Percentiles rank a stretch among this genome's conserved stretches.
Conservation (phyloP, 2,113 vertebrate genomes). For the Ifrita kowaldi region DNA sequence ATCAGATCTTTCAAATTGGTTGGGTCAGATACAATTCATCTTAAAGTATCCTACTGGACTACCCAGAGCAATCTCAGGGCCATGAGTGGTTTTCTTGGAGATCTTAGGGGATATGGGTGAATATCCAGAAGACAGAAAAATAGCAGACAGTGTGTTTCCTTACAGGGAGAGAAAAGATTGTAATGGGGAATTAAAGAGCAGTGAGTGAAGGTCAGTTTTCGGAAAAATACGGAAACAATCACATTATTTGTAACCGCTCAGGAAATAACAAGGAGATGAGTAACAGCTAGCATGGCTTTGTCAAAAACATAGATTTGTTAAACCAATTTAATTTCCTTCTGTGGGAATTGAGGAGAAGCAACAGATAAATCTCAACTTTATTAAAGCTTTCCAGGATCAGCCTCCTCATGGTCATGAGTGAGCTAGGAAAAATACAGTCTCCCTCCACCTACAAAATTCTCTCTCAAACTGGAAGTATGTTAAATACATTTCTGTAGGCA, state of each 20-base stretch:
- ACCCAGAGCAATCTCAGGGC: background rate
- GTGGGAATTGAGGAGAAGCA: slow-evolving; percentile 6
- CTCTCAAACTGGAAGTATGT: background rate
- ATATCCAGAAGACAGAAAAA: background rate
- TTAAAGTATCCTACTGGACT: background rate
- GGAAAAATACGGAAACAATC: slow-evolving; percentile 57
- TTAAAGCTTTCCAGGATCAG: slow-evolving; percentile 34
- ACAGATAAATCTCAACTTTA: slow-evolving; percentile 45
- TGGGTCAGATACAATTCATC: background rate
- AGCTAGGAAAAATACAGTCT: background rate
- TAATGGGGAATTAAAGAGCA: slow-evolving; percentile 19
- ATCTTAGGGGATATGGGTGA: background rate
- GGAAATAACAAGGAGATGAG: slow-evolving; percentile 67
- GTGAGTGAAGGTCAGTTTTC: slow-evolving; percentile 51
- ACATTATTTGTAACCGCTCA: slow-evolving; percentile 61
- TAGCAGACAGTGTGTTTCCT: background rate
- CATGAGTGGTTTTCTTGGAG: background rate
- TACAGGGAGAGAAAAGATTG: background rate
- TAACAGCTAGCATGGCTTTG: slow-evolving; percentile 52
- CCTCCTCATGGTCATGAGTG: background rate
- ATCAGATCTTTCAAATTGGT: background rate
- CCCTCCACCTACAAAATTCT: background rate
- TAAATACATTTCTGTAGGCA: slow-evolving; percentile 1
- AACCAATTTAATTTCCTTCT: slow-evolving; percentile 59
- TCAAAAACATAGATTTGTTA: slow-evolving; percentile 62